These are phyloP conservation scores for Galeopsomyia nigrocyanea DNA, from an alignment of 2,888 invertebrate genomes.

Conservation along the genomic window DNA sequence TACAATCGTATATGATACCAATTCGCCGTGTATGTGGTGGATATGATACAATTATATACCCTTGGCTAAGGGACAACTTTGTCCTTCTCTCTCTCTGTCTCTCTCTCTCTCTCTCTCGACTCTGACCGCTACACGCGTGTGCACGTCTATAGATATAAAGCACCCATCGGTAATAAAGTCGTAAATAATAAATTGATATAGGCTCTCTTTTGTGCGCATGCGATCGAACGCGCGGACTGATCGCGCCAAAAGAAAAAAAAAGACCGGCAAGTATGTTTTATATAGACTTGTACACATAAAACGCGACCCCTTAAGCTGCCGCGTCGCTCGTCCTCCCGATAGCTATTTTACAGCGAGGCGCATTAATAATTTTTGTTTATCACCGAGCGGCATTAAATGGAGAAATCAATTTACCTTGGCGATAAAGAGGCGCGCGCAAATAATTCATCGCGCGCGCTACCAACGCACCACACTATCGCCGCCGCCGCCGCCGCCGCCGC, in stretches of 20 bases:
- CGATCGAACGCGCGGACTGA: slow-evolving; percentile 1
- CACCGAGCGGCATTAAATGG: slow-evolving; percentile 25
- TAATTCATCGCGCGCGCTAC: slow-evolving; percentile 36
- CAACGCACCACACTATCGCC: slow-evolving; percentile 19
- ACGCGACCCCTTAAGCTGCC: slow-evolving; percentile 11
- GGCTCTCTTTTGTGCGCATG: neutral
- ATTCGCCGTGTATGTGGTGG: no score
- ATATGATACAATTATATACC: no score
- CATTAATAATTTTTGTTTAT: slow-evolving; percentile 33
- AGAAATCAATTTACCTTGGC: slow-evolving; percentile 38
- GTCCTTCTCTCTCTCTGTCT: no score
- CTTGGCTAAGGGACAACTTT: no score
- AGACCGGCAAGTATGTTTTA: neutral
- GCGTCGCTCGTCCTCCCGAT: neutral
- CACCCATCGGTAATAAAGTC: slow-evolving; percentile 35
- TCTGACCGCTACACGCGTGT: neutral
- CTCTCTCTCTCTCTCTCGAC: no score
- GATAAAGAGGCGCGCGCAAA: slow-evolving; percentile 15
- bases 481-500: neutral
- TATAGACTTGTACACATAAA: slow-evolving; percentile 6
- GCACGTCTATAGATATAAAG: slow-evolving; percentile 12
- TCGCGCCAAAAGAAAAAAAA: slow-evolving; percentile 1
- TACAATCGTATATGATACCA: no score
- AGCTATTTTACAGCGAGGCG: neutral
- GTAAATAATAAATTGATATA: slow-evolving; percentile 24